phyloP scores from a whole-genome alignment of 37 sponge, comb jelly and placozoan species.

The Oopsacas minuta region DNA sequence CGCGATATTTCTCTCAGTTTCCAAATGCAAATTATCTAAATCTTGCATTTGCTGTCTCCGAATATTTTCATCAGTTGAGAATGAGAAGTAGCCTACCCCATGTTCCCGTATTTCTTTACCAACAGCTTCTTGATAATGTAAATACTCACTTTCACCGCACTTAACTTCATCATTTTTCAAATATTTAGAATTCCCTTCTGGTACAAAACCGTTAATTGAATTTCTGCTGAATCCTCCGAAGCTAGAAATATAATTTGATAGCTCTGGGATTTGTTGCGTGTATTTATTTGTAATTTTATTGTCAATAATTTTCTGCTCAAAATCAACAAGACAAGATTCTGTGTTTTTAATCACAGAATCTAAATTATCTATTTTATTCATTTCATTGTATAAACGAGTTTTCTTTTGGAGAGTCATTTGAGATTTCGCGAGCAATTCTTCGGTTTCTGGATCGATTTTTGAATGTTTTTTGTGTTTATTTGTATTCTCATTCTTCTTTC shows the following conservation, averaged over 20 bases:
- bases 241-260: neutral
- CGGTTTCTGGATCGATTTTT: neutral
- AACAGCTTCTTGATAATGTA: neutral
- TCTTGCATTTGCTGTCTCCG: slow-evolving; percentile 58
- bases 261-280: neutral
- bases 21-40: slow-evolving; percentile 34
- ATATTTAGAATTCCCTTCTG: neutral
- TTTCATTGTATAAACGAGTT: neutral
- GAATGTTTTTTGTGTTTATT: neutral
- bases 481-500: neutral
- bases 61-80: slow-evolving; percentile 53
- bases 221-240: neutral
- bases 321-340: neutral
- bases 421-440: neutral
- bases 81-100: slow-evolving; percentile 81
- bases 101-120: slow-evolving; percentile 53
- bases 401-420: neutral
- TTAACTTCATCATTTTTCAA: neutral
- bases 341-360: neutral
- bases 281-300: neutral
- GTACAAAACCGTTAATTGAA: neutral
- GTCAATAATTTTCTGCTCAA: neutral
- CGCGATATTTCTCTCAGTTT: neutral
- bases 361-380: slow-evolving; percentile 8
- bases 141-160: neutral